These are phyloP conservation scores for Thera obeliscata DNA, from an alignment of 2,888 invertebrate genomes.

Conservation along the genomic window DNA sequence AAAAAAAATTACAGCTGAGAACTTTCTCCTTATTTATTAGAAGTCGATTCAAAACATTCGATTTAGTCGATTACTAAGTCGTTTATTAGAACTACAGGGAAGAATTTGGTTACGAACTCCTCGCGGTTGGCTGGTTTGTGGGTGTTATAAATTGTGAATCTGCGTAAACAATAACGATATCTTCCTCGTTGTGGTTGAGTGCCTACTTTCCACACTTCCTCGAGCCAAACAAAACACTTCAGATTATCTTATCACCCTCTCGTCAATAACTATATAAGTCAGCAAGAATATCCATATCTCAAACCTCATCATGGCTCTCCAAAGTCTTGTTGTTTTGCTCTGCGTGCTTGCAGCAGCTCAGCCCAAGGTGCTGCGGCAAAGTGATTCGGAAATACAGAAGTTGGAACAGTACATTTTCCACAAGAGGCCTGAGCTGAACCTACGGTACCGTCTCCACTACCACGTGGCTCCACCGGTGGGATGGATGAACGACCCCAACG, in stretches of 20 bases:
- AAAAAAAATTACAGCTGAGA: no score
- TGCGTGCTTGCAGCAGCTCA: conserved; percentile 47
- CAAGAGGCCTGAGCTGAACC: conserved; percentile 63
- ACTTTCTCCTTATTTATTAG: no score
- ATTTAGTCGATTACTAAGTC: no score
- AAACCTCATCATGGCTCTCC: conserved; percentile 28
- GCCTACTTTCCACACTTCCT: conserved; percentile 5
- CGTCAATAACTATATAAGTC: conserved; percentile 26
- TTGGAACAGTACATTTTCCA: conserved; percentile 67
- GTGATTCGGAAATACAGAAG: conserved; percentile 46
- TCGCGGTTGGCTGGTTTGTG: no score
- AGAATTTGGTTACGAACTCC: no score
- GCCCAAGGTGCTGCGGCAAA: conserved; percentile 45
- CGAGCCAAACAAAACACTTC: conserved; percentile 40
- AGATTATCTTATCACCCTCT: conserved; percentile 39
- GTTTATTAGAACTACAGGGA: no score
- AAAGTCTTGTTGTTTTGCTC: conserved; percentile 37
- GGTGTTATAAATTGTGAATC: no score
- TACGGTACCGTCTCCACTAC: conserved; percentile 67
- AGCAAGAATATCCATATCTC: conserved; percentile 11
- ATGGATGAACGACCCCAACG: conserved; percentile 86
- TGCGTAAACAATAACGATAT: no score
- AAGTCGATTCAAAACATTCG: no score
- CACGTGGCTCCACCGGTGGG: conserved; percentile 75
- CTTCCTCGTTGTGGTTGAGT: conserved; percentile 5